Percentiles rank a stretch among this genome's conserved stretches.
Conservation (phyloP, 2,797 vertebrate species). For the Oreochromis mossambicus region DNA sequence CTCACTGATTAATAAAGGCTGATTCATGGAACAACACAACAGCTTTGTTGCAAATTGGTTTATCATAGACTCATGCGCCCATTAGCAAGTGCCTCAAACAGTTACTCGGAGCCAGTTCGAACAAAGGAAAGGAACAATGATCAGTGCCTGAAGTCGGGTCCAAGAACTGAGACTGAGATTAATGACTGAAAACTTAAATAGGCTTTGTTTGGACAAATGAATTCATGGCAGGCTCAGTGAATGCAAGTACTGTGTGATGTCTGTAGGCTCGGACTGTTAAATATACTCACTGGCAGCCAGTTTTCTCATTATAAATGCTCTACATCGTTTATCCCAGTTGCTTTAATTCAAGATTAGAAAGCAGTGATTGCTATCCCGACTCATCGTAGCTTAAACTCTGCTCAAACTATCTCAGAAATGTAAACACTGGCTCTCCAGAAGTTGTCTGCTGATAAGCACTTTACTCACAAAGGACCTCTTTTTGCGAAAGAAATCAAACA, state of each 20-base stretch:
- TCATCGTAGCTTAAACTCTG: not conserved
- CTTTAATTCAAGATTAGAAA: not conserved
- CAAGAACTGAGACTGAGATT: not conserved
- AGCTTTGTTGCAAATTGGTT: conserved; percentile 5
- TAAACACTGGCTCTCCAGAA: not conserved
- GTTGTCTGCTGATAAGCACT: not conserved
- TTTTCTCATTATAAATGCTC: not conserved
- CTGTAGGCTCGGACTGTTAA: not conserved
- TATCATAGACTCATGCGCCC: not conserved
- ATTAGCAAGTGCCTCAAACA: not conserved
- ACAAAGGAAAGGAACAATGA: conserved; percentile 60
- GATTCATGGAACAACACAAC: conserved; percentile 5
- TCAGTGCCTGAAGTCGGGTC: conserved; percentile 26
- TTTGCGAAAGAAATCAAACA: not conserved
- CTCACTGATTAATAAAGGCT: not conserved
- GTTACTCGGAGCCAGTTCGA: conserved; percentile 11
- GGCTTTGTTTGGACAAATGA: conserved; percentile 39
- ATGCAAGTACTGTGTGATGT: conserved; percentile 1
- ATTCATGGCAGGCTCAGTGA: conserved; percentile 2
- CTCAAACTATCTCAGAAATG: not conserved
- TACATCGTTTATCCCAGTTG: not conserved
- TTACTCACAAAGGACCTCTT: not conserved
- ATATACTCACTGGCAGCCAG: not conserved
- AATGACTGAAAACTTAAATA: conserved; percentile 10
- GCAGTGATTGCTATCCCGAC: not conserved